These are phyloP conservation scores for Drosophila ezoana DNA, from an alignment of 2,888 invertebrate species.

Conservation along the genomic window DNA sequence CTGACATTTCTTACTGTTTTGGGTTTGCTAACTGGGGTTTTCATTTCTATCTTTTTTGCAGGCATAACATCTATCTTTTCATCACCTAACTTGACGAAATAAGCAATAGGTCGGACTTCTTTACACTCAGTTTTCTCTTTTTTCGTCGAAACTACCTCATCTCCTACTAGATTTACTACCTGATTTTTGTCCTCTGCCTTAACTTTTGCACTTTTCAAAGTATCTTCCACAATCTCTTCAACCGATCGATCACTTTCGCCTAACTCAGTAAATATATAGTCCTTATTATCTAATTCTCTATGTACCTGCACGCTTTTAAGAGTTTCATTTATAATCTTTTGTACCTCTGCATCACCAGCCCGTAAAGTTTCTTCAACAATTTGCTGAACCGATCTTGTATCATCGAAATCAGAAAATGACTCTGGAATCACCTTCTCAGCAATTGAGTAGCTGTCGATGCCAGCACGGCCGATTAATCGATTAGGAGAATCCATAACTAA, in stretches of 20 bases:
- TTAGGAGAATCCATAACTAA: background rate
- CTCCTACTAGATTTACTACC: background rate
- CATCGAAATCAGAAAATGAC: constrained; percentile 14
- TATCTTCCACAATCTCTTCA: constrained; percentile 65
- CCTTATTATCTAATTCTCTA: constrained; percentile 12
- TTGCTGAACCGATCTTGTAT: constrained; percentile 63
- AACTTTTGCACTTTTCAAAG: constrained; percentile 48
- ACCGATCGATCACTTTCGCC: constrained; percentile 44
- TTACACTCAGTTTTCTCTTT: constrained; percentile 16
- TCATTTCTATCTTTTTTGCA: constrained; percentile 24
- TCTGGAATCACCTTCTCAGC: background rate
- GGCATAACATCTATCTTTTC: constrained; percentile 19
- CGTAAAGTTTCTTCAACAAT: constrained; percentile 69
- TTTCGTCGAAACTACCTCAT: background rate
- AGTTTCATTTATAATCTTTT: constrained; percentile 65
- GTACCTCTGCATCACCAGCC: constrained; percentile 67
- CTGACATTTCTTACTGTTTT: constrained; percentile 9
- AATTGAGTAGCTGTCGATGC: background rate
- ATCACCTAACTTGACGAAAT: constrained; percentile 74
- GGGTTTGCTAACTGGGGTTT: constrained; percentile 7
- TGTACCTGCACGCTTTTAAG: constrained; percentile 47
- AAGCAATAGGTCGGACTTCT: constrained; percentile 67
- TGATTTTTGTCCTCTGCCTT: background rate
- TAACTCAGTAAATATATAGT: background rate
- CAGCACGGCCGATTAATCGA: too few relatives aligned